Conservation (phyloP, 1,140 invertebrate genomes). For the Paralvinella palmiformis region DNA sequence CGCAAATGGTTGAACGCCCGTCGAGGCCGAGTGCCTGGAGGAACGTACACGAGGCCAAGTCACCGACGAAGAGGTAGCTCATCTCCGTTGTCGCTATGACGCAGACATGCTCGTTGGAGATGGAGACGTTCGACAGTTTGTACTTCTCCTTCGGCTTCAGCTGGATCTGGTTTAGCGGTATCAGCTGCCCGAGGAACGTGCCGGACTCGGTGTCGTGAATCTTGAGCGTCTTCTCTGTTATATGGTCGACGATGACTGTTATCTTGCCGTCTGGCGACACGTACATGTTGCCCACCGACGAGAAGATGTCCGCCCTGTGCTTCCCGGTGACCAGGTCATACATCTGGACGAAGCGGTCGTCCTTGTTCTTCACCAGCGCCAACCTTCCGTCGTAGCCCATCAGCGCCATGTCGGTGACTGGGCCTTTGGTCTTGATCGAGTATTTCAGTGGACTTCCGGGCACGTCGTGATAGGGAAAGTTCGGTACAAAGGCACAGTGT, state of each 20-base stretch:
- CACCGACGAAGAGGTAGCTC: conserved; percentile 41
- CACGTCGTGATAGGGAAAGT: conserved; percentile 37
- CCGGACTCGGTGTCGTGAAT: conserved; percentile 39
- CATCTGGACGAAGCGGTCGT: conserved; percentile 28
- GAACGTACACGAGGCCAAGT: conserved; percentile 31
- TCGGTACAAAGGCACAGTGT: conserved; percentile 39
- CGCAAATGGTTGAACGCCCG: conserved; percentile 32
- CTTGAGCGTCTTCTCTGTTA: conserved; percentile 42
- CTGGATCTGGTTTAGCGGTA: conserved; percentile 39
- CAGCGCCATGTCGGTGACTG: conserved; percentile 27
- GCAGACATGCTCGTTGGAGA: conserved; percentile 36
- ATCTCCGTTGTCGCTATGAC: conserved; percentile 35
- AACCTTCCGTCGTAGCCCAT: conserved; percentile 24
- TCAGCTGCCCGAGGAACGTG: conserved; percentile 39
- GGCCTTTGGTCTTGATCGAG: conserved; percentile 26
- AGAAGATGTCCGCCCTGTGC: conserved; percentile 27
- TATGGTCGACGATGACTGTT: conserved; percentile 41
- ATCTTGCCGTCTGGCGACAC: conserved; percentile 36
- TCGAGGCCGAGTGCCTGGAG: conserved; percentile 38
- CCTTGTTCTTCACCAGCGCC: conserved; percentile 32
- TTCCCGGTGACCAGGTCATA: conserved; percentile 39
- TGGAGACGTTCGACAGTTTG: conserved; percentile 29
- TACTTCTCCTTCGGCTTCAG: conserved; percentile 37
- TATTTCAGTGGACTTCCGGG: conserved; percentile 41
- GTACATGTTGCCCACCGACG: conserved; percentile 40